These are phyloP conservation scores for Kryptopterus vitreolus DNA, from an alignment of 2,797 vertebrate genomes.

Conservation along the genomic window DNA sequence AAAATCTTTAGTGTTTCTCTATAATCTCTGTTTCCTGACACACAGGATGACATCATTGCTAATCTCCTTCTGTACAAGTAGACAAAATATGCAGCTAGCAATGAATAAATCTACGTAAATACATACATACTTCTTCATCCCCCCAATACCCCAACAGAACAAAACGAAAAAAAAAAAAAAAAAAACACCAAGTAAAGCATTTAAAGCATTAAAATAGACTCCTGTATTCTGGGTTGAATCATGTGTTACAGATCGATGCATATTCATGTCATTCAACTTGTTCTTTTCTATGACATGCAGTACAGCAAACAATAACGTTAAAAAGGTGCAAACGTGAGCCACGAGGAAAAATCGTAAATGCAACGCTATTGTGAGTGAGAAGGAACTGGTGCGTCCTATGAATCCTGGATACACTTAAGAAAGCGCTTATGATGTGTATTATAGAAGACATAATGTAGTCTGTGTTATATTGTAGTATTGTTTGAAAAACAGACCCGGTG, in stretches of 20 bases:
- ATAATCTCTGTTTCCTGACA: constrained; percentile 30
- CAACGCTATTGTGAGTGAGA: neutral
- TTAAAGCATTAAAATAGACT: constrained; percentile 39
- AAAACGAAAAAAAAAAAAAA: constrained; percentile 30
- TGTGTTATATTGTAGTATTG: neutral
- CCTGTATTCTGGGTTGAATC: constrained; percentile 17
- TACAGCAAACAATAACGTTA: constrained; percentile 41
- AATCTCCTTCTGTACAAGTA: constrained; percentile 36
- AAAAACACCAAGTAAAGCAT: constrained; percentile 11
- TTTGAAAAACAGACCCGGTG: neutral
- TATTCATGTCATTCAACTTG: constrained; percentile 28
- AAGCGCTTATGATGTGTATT: neutral
- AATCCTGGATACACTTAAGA: neutral
- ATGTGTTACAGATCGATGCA: constrained; percentile 31
- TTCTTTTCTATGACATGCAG: constrained; percentile 47
- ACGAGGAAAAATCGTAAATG: constrained; percentile 21
- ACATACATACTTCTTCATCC: constrained; percentile 13
- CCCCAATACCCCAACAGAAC: neutral
- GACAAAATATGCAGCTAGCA: constrained; percentile 35
- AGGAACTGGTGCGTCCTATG: neutral
- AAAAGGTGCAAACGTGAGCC: constrained; percentile 44
- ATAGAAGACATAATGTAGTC: neutral
- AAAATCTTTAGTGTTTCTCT: constrained; percentile 40
- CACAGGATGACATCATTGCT: constrained; percentile 53
- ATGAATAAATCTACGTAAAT: constrained; percentile 22